These are phyloP conservation scores for Pangasius sanitwongsei DNA, from an alignment of 2,797 vertebrate species.

Conservation along the genomic window DNA sequence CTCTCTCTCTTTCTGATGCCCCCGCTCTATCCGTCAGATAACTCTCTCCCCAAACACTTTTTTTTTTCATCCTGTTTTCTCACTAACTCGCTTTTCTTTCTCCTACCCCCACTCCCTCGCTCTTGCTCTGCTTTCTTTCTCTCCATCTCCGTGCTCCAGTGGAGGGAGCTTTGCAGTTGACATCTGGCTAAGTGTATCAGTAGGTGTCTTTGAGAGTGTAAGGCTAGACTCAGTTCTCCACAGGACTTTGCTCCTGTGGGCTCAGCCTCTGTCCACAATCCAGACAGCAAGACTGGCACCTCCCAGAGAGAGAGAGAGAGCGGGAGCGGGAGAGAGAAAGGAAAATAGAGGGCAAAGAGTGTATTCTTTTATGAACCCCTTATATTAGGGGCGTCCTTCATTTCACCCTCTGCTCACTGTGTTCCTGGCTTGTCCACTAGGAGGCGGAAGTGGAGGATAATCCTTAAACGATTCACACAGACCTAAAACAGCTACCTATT, in stretches of 20 bases:
- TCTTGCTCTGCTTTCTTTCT: conserved; percentile 41
- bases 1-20: conserved; percentile 27
- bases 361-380: conserved; percentile 6
- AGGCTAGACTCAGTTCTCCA: conserved; percentile 52
- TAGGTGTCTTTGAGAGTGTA: conserved; percentile 76
- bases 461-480: not conserved
- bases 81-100: conserved; percentile 60
- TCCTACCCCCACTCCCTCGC: conserved; percentile 58
- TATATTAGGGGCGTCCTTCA: not conserved
- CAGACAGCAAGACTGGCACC: conserved; percentile 12
- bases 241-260: conserved; percentile 26
- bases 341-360: conserved; percentile 2
- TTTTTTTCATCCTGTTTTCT: conserved; percentile 63
- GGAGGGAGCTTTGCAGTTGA: conserved; percentile 78
- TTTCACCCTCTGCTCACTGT: conserved; percentile 61
- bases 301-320: not conserved
- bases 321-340: not conserved
- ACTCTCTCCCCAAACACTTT: conserved; percentile 64
- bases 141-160: conserved; percentile 66
- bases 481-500: not conserved
- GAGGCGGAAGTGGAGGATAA: conserved; percentile 62
- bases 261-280: conserved; percentile 9
- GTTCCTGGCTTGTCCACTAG: conserved; percentile 72
- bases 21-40: conserved; percentile 8
- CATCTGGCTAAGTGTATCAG: conserved; percentile 79